Evolutionary conservation across 2,797 vertebrate genomes (phyloP).

Genomic region (Alcedo quadribrachys): DNA sequence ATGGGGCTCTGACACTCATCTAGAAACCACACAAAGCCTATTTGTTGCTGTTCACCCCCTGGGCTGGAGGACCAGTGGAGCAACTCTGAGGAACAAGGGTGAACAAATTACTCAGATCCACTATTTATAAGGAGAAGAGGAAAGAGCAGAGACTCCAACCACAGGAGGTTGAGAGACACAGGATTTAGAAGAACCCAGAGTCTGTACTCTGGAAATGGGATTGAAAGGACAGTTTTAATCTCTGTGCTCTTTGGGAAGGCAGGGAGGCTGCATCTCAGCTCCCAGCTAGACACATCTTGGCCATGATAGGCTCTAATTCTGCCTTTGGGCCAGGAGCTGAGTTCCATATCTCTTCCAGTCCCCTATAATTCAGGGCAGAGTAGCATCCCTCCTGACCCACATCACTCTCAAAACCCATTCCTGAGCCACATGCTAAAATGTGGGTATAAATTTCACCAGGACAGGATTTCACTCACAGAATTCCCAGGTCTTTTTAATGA

Average conservation of each 20-base stretch:
- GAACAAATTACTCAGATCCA: neutral
- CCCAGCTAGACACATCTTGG: neutral
- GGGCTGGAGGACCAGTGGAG: slow-evolving; percentile 23
- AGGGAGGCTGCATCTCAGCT: neutral
- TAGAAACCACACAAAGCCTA: slow-evolving; percentile 73
- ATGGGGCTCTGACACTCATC: slow-evolving; percentile 53
- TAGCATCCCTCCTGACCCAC: neutral
- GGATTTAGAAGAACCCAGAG: neutral
- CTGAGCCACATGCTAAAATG: neutral
- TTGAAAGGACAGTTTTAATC: neutral
- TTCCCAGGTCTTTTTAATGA: neutral
- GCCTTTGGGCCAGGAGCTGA: neutral
- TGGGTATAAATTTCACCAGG: fast-evolving
- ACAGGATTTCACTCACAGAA: neutral
- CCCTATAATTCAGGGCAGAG: fast-evolving
- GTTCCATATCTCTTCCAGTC: neutral
- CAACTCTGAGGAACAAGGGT: neutral
- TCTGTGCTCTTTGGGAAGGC: neutral
- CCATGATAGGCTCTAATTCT: neutral
- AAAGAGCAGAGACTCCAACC: neutral
- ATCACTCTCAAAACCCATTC: neutral
- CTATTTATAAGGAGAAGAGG: neutral
- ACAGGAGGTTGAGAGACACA: neutral
- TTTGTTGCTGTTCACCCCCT: slow-evolving; percentile 69
- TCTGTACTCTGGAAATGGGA: neutral